Base-by-base conservation (phyloP, 2,797 vertebrate genomes). In the Labeo calbasu region DNA sequence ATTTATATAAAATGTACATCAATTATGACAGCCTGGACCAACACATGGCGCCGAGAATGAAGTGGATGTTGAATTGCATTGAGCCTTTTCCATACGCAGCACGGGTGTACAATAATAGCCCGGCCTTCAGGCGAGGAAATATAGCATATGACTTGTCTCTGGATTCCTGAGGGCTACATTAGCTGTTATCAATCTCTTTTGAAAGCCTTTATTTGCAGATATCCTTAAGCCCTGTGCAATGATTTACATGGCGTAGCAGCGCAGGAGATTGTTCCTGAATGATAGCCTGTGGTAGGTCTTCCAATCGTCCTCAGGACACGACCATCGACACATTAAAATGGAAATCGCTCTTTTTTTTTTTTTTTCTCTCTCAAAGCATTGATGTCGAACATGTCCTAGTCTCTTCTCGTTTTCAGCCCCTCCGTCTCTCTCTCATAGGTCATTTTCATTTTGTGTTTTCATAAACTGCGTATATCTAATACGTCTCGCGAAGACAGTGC, bases 121-220 rank as follows among this genome's bases (percentile, higher is more conserved):
- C 63, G 36, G 65, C 73, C 75, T 69, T 84, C 65, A 28, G 82
- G 75, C 82, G 43, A 84, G 66, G 73, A 84, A 84, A 84, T 84
- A 84, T 84, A 84, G 82, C 82, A 59, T 70, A 70, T 70, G 73
- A 84, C 82, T 84, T 70, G 82, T 84, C 82, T 84, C 75, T 84
- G 48, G 73, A 77, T 77, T 77, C 82, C 82, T 32, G 36, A 61
- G 75, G 82, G 82, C 65, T 84, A 84, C 82, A 77, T 84, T 77
- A 36, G 75, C 73, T 59, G 75, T 66, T 84, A 84, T 84, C 82
- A 84, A 84, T 84, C 82, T 84, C 63, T 61, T 77, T 57, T 77
- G 73, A 84, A 77, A 70, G 82, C 82, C 82, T 84, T 84, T 84
- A 84, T 84, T 84, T 84, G 82, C 82, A 84, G 82, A 84, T 84